phyloP scores from a whole-genome alignment of 2,797 vertebrate genomes.

The Lepilemur ruficaudatus region DNA sequence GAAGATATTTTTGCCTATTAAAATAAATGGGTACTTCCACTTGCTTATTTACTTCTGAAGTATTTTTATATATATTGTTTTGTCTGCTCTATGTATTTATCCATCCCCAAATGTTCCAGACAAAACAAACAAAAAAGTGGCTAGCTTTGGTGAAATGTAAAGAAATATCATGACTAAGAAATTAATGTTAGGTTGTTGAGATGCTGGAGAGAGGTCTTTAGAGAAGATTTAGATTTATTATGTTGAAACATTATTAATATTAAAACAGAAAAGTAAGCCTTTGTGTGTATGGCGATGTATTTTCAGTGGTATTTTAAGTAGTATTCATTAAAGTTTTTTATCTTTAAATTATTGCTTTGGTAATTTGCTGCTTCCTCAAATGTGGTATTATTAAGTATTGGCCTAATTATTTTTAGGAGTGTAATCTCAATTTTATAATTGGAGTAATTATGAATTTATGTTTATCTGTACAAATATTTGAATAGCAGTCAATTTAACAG shows the following conservation, averaged over 20 bases:
- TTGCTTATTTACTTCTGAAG: neutral
- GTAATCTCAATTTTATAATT: conserved; percentile 3
- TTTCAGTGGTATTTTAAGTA: neutral
- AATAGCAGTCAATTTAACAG: neutral
- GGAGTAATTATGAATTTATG: neutral
- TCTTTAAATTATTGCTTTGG: neutral
- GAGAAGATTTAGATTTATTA: neutral
- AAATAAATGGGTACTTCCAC: neutral
- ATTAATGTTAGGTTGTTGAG: neutral
- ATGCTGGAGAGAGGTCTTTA: neutral
- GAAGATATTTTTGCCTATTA: neutral
- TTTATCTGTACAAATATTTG: neutral
- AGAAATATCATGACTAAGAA: neutral
- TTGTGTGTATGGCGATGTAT: neutral
- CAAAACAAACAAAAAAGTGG: neutral
- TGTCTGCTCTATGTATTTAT: neutral
- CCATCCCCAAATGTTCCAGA: neutral
- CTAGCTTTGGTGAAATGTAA: conserved; percentile 1
- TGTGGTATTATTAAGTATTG: neutral
- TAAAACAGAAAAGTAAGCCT: neutral
- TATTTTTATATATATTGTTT: neutral
- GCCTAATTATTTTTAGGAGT: conserved; percentile 3
- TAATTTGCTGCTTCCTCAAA: neutral
- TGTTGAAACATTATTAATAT: neutral
- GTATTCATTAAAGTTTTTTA: neutral